Evolutionary conservation across 2,113 vertebrate genomes (phyloP).

Genomic region (Neomonachus schauinslandi): DNA sequence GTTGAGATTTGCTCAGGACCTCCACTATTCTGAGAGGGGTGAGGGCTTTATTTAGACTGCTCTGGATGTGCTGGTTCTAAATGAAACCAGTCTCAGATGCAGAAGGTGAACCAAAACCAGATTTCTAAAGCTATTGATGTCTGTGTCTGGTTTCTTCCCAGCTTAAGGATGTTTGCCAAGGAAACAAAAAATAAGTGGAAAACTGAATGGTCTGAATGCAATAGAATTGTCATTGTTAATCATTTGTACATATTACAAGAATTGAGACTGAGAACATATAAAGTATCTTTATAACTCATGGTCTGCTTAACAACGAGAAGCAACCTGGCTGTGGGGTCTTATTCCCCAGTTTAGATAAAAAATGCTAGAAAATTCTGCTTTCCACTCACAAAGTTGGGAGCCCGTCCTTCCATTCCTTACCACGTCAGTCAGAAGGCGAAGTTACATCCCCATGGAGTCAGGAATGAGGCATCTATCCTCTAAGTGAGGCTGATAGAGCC

Average conservation of each 20-base stretch:
- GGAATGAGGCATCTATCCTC: background rate
- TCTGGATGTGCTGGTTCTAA: background rate
- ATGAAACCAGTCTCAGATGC: background rate
- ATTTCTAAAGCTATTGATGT: constrained; percentile 8
- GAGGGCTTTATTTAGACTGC: constrained; percentile 2
- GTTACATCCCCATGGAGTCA: background rate
- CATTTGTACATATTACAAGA: background rate
- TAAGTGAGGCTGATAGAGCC: background rate
- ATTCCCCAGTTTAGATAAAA: background rate
- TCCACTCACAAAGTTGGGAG: background rate
- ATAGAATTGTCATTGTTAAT: constrained; percentile 18
- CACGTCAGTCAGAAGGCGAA: background rate
- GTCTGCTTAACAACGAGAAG: background rate
- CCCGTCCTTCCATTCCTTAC: background rate
- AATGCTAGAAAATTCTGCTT: constrained; percentile 5
- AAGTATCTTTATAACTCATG: background rate
- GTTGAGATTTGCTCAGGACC: background rate
- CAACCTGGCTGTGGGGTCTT: constrained; percentile 45
- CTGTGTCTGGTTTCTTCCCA: constrained; percentile 20
- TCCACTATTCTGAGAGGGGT: background rate
- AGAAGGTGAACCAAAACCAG: constrained; percentile 37
- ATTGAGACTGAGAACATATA: background rate
- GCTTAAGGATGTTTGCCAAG: background rate
- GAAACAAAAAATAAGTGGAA: background rate
- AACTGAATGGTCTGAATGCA: constrained; percentile 12